These are phyloP conservation scores for Elysia chlorotica DNA, from an alignment of 1,140 invertebrate genomes.

Conservation along the genomic window DNA sequence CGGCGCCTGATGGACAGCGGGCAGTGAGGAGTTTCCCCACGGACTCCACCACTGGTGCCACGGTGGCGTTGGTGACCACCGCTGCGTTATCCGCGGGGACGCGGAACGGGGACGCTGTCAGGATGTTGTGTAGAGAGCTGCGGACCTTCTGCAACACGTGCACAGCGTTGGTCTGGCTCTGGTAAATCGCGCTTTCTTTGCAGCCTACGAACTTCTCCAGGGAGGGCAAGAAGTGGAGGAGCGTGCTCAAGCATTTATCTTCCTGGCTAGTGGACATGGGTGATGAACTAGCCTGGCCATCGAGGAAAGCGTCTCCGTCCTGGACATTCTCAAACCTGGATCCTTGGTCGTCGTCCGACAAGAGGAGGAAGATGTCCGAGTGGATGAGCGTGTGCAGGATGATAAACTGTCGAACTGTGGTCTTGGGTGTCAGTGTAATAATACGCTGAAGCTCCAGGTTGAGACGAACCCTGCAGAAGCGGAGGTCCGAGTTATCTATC, in stretches of 20 bases:
- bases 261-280: slow-evolving; percentile 3
- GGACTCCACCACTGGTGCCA: slow-evolving; percentile 20
- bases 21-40: neutral
- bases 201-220: slow-evolving; percentile 24
- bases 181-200: slow-evolving; percentile 6
- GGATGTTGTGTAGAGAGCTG: slow-evolving; percentile 14
- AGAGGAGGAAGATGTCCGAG: slow-evolving; percentile 27
- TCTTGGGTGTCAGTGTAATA: slow-evolving; percentile 29
- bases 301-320: neutral
- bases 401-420: slow-evolving; percentile 26
- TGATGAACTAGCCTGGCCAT: no score
- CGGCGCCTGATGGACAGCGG: slow-evolving; percentile 1
- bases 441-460: slow-evolving; percentile 27
- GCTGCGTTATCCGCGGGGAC: slow-evolving; percentile 21
- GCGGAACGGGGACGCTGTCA: slow-evolving; percentile 14
- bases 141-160: slow-evolving; percentile 15
- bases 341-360: slow-evolving; percentile 1
- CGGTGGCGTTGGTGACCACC: slow-evolving; percentile 26
- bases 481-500: slow-evolving; percentile 12
- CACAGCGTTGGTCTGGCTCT: slow-evolving; percentile 1
- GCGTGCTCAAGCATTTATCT: slow-evolving; percentile 29
- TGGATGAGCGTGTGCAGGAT: slow-evolving; percentile 33
- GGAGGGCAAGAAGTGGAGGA: slow-evolving; percentile 26
- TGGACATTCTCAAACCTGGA: neutral
- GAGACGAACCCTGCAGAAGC: slow-evolving; percentile 24